A percentile compares a stretch with the other conserved stretches of the same genome.
phyloP scores from a whole-genome alignment of 2,113 vertebrate species.

The Festucalex cinctus region DNA sequence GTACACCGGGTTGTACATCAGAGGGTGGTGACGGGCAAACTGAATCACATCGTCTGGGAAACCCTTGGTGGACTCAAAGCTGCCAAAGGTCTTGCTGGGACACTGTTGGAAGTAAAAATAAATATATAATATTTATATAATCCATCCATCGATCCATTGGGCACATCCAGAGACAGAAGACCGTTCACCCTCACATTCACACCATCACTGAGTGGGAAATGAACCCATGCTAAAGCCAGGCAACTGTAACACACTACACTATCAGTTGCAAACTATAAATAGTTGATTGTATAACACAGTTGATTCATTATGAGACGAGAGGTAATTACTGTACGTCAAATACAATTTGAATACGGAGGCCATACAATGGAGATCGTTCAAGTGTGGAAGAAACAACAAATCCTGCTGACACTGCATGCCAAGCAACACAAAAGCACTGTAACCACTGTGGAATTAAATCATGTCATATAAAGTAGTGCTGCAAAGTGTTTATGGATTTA shows the following conservation, averaged over 20 bases:
- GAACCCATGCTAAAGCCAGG: background rate
- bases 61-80: constrained; percentile 93
- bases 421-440: constrained; percentile 21
- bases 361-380: constrained; percentile 42
- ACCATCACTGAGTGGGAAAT: no score
- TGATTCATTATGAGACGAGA: constrained; percentile 23
- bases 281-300: background rate
- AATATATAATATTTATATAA: no score
- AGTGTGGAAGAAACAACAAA: constrained; percentile 37
- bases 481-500: background rate
- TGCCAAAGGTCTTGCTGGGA: constrained; percentile 96
- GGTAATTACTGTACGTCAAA: constrained; percentile 34
- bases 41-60: constrained; percentile 96
- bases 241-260: background rate
- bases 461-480: background rate
- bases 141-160: no score
- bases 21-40: constrained; percentile 94
- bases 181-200: no score
- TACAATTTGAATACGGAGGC: constrained; percentile 30
- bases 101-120: constrained; percentile 72
- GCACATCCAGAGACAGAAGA: no score
- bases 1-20: constrained; percentile 91
- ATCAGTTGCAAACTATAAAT: background rate
- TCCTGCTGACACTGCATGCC: constrained; percentile 40
- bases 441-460: background rate